Evolutionary conservation across 1,140 invertebrate species (phyloP).

Genomic region (Episyrphus balteatus): DNA sequence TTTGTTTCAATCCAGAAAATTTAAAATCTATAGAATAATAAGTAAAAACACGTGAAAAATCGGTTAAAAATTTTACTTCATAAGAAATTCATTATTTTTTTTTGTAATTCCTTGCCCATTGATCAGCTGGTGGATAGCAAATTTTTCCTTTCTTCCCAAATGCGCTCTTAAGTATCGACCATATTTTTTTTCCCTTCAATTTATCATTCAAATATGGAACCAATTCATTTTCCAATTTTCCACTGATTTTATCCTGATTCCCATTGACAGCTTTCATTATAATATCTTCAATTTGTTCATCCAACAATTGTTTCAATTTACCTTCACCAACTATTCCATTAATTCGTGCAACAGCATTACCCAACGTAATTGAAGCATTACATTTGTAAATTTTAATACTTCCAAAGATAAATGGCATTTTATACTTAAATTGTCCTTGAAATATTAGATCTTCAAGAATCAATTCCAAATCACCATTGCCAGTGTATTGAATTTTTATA

Average conservation of each 20-base stretch:
- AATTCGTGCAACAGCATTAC: slow-evolving; percentile 24
- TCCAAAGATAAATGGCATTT: slow-evolving; percentile 31
- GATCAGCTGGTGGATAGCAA: slow-evolving; percentile 22
- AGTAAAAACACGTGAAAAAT: too few relatives aligned
- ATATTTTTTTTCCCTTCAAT: slow-evolving; percentile 28
- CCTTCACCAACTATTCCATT: slow-evolving; percentile 29
- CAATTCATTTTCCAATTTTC: slow-evolving; percentile 15
- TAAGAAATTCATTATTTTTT: too few relatives aligned
- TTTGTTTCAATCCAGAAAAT: too few relatives aligned
- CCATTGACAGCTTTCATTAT: slow-evolving; percentile 26
- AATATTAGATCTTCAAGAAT: slow-evolving; percentile 20
- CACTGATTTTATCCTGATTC: slow-evolving; percentile 21
- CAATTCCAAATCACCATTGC: slow-evolving; percentile 21
- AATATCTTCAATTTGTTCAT: slow-evolving; percentile 23
- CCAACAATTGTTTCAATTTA: slow-evolving; percentile 22
- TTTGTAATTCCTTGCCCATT: slow-evolving; percentile 11
- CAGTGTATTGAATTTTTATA: neutral
- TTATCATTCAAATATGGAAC: slow-evolving; percentile 19
- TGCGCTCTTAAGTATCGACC: slow-evolving; percentile 17
- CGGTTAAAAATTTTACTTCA: too few relatives aligned
- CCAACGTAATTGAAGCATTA: slow-evolving; percentile 16
- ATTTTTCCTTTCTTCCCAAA: slow-evolving; percentile 6
- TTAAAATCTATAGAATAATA: too few relatives aligned
- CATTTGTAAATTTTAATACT: slow-evolving; percentile 33
- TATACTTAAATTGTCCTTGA: slow-evolving; percentile 32